Evolutionary conservation across 1,140 invertebrate genomes (phyloP).

Genomic region (Heliconius melpomene): DNA sequence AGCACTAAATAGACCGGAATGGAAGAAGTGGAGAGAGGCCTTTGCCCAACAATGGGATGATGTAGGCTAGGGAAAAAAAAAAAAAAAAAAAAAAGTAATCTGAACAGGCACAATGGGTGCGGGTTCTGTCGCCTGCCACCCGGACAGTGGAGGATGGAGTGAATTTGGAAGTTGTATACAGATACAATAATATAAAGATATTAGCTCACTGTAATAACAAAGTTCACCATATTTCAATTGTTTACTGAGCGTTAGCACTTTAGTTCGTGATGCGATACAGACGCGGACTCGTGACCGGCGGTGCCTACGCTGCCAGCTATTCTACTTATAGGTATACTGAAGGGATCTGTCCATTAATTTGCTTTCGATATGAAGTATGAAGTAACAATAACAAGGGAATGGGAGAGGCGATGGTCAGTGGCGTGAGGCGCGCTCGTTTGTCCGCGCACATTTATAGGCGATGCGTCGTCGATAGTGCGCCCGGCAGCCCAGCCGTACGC

Average conservation of each 20-base stretch:
- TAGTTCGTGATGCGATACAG: neutral
- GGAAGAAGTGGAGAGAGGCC: too few species aligned
- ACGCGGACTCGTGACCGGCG: constrained; percentile 1
- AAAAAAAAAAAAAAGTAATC: too few species aligned
- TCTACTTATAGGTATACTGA: neutral
- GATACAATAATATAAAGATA: neutral
- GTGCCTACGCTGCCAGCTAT: neutral
- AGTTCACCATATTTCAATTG: neutral
- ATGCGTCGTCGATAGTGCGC: constrained; percentile 38
- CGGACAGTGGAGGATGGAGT: too few species aligned
- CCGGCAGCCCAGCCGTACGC: neutral
- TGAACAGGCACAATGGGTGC: too few species aligned
- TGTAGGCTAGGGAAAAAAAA: too few species aligned
- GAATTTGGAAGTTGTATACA: too few species aligned
- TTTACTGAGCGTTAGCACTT: neutral
- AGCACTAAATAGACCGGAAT: too few species aligned
- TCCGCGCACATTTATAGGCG: constrained; percentile 47
- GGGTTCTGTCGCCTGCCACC: too few species aligned
- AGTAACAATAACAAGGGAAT: neutral
- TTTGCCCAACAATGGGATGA: too few species aligned
- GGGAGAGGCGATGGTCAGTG: constrained; percentile 29
- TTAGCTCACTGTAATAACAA: neutral
- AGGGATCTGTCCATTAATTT: constrained; percentile 9
- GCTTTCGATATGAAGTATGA: neutral
- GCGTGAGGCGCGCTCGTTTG: constrained; percentile 49